Evolutionary conservation across 2,113 vertebrate species (phyloP).

Genomic region (Megaceryle torquata): DNA sequence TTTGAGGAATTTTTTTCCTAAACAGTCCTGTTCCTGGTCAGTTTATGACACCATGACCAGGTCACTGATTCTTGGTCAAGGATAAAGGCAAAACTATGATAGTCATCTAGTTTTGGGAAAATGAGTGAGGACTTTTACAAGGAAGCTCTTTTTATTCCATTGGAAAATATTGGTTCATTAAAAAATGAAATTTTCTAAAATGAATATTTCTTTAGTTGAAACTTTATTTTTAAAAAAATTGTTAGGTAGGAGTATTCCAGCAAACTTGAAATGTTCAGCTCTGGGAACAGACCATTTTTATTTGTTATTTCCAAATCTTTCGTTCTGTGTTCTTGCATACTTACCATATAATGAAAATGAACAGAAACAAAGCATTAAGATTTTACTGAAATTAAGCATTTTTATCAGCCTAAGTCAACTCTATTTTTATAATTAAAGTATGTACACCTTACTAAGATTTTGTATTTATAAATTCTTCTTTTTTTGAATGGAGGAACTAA

Average conservation of each 20-base stretch:
- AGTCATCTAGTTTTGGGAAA: not conserved
- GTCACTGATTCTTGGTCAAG: not conserved
- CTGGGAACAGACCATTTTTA: not conserved
- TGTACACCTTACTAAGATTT: not conserved
- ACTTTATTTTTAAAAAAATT: not conserved
- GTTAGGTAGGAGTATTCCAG: not conserved
- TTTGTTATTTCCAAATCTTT: not conserved
- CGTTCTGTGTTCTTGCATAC: not conserved
- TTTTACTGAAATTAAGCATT: not conserved
- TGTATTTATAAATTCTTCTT: not conserved
- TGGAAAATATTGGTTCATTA: not conserved
- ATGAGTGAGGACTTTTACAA: not conserved
- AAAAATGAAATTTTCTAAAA: not conserved
- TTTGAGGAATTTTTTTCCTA: not conserved
- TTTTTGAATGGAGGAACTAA: not conserved
- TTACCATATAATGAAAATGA: not conserved
- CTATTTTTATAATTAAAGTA: not conserved
- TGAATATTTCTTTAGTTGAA: not conserved
- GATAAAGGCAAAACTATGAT: not conserved
- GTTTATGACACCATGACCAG: not conserved
- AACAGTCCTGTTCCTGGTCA: not conserved
- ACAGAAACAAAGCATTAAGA: not conserved
- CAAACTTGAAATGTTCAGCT: not conserved
- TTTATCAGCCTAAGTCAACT: not conserved
- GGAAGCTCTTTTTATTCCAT: not conserved